Conservation (phyloP, 2,888 invertebrate genomes). For the Bombyx huttoni region DNA sequence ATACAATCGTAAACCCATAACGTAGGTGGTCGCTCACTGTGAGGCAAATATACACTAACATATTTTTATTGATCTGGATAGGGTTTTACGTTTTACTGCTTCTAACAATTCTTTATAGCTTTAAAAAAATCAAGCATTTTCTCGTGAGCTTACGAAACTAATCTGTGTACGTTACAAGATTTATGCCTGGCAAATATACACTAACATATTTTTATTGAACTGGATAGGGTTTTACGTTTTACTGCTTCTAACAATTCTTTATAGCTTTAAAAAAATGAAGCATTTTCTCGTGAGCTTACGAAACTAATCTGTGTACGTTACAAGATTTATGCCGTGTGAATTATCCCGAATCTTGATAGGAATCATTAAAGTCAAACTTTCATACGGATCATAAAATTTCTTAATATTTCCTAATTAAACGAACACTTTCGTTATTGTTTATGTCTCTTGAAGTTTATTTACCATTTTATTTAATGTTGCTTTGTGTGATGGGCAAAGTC, state of each 20-base stretch:
- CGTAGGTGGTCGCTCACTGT: constrained; percentile 51
- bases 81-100: constrained; percentile 56
- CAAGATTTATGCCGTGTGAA: constrained; percentile 21
- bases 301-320: constrained; percentile 26
- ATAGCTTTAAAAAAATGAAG: constrained; percentile 28
- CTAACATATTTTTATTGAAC: constrained; percentile 53
- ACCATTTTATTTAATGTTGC: constrained; percentile 8
- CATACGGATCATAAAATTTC: constrained; percentile 3
- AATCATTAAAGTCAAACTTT: constrained; percentile 3
- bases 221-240: constrained; percentile 56
- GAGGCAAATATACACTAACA: constrained; percentile 43
- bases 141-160: constrained; percentile 28
- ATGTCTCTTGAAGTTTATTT: constrained; percentile 5
- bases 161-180: constrained; percentile 26
- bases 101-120: constrained; percentile 39
- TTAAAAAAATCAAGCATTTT: constrained; percentile 26
- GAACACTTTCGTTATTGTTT: constrained; percentile 1
- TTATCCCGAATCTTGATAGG: constrained; percentile 17
- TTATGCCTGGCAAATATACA: constrained; percentile 23
- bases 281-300: constrained; percentile 27
- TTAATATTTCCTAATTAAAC: constrained; percentile 4
- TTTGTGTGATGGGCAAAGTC: constrained; percentile 9
- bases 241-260: constrained; percentile 45
- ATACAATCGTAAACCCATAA: constrained; percentile 33
- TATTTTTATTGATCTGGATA: constrained; percentile 54